Evolutionary conservation across 2,797 vertebrate species (phyloP).

Genomic region (Parauchenoglanis punctatus): DNA sequence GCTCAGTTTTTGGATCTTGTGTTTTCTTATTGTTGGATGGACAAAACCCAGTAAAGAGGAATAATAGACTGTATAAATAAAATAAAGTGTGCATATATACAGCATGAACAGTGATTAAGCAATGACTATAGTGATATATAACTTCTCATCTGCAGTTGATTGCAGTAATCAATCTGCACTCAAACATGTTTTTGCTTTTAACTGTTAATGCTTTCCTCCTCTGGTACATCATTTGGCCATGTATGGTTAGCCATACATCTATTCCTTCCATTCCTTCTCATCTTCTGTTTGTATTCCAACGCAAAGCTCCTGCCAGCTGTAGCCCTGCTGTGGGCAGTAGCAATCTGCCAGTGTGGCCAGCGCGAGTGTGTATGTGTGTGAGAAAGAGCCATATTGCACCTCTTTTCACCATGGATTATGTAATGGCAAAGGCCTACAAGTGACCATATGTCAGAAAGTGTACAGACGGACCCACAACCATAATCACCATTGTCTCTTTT

Average conservation of each 20-base stretch:
- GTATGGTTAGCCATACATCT: conserved; percentile 9
- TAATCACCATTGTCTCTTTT: conserved; percentile 71
- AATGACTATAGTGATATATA: conserved; percentile 18
- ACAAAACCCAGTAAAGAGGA: background rate
- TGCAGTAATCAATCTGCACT: conserved; percentile 18
- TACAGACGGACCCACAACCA: conserved; percentile 73
- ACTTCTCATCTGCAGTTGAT: conserved; percentile 15
- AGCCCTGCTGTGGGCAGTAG: conserved; percentile 70
- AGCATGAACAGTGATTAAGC: conserved; percentile 4
- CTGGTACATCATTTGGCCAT: conserved; percentile 22
- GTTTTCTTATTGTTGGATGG: background rate
- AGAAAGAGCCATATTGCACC: conserved; percentile 71
- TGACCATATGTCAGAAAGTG: conserved; percentile 81
- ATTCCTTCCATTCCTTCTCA: conserved; percentile 47
- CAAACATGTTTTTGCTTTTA: background rate
- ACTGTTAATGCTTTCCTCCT: conserved; percentile 3
- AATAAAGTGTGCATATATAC: background rate
- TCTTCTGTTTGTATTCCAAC: conserved; percentile 56
- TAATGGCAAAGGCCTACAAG: conserved; percentile 74
- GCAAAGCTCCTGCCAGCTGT: conserved; percentile 48
- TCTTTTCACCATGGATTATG: conserved; percentile 73
- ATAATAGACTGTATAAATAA: background rate
- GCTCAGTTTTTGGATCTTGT: background rate
- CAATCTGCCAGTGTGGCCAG: conserved; percentile 70
- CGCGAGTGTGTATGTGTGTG: conserved; percentile 57